These are phyloP conservation scores for Xiphophorus maculatus DNA, from an alignment of 2,113 vertebrate species.

Conservation along the genomic window DNA sequence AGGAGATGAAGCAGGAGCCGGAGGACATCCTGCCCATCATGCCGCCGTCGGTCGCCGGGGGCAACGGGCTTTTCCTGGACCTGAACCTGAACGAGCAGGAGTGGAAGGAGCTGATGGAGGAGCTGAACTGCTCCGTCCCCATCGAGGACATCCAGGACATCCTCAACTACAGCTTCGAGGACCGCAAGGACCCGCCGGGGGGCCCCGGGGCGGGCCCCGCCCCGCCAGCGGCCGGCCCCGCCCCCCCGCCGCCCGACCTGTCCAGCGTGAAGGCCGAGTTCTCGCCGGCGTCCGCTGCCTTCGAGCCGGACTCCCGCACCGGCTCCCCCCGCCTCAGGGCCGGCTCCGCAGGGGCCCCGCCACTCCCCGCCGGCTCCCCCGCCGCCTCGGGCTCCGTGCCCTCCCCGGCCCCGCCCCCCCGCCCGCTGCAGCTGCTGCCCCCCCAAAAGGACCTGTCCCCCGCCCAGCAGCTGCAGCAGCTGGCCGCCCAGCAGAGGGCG, in stretches of 20 bases:
- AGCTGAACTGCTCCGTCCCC: constrained; percentile 92
- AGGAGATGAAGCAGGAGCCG: constrained; percentile 96
- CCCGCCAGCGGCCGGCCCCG: constrained; percentile 79
- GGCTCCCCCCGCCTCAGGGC: constrained; percentile 89
- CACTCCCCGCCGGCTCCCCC: constrained; percentile 85
- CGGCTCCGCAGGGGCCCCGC: constrained; percentile 84
- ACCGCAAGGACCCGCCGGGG: constrained; percentile 90
- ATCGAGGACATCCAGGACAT: constrained; percentile 98
- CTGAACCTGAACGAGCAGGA: constrained; percentile 98
- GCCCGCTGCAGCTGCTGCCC: constrained; percentile 79
- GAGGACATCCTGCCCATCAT: constrained; percentile 92
- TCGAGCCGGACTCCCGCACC: constrained; percentile 88
- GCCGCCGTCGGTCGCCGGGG: constrained; percentile 85
- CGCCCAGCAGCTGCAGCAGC: constrained; percentile 86
- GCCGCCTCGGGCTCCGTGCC: constrained; percentile 78
- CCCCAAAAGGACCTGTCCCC: constrained; percentile 85
- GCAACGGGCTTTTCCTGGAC: constrained; percentile 92
- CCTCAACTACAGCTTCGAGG: constrained; percentile 94
- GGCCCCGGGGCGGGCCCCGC: constrained; percentile 72
- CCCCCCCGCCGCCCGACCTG: constrained; percentile 82
- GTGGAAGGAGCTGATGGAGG: constrained; percentile 98
- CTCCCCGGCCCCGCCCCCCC: constrained; percentile 81
- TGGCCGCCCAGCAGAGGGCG: constrained; percentile 86
- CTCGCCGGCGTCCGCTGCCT: constrained; percentile 83
- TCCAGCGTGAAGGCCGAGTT: constrained; percentile 91